Percentiles rank a stretch among this genome's conserved stretches.
phyloP scores from a whole-genome alignment of 2,797 vertebrate species.

The Centroberyx gerrardi region DNA sequence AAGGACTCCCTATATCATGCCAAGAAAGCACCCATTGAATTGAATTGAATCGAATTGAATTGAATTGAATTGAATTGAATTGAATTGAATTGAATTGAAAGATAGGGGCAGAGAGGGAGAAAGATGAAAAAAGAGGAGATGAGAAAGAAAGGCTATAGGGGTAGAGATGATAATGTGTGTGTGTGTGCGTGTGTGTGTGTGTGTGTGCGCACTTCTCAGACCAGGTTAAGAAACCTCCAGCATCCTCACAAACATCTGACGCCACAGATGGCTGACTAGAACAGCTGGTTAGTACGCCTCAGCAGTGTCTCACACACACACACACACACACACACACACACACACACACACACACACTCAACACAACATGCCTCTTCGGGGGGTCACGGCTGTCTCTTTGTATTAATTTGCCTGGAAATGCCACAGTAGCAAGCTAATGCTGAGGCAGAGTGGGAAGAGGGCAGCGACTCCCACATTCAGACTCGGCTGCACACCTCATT shows the following conservation, averaged over 20 bases:
- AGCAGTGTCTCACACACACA: constrained; percentile 15
- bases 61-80: constrained; percentile 8
- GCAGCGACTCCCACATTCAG: background rate
- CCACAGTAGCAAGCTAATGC: constrained; percentile 9
- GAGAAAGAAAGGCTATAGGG: no score
- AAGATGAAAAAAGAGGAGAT: background rate
- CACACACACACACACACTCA: constrained; percentile 18
- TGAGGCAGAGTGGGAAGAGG: constrained; percentile 17
- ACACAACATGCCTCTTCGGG: constrained; percentile 22
- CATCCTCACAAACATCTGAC: constrained; percentile 62
- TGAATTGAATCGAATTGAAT: constrained; percentile 9
- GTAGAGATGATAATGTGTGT: background rate
- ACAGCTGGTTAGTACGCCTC: constrained; percentile 55
- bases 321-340: constrained; percentile 11
- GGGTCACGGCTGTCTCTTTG: constrained; percentile 66
- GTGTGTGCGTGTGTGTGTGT: background rate
- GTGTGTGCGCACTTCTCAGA: constrained; percentile 2
- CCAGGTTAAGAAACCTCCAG: constrained; percentile 33
- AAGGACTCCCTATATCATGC: constrained; percentile 8
- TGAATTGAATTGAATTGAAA: constrained; percentile 7
- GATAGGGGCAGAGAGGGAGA: background rate
- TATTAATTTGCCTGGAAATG: constrained; percentile 54
- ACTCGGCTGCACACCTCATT: constrained; percentile 50
- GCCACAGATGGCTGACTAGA: constrained; percentile 65
- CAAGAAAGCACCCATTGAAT: background rate